Base-by-base conservation (phyloP, 2,113 vertebrate species). In the Synodontis membranacea region DNA sequence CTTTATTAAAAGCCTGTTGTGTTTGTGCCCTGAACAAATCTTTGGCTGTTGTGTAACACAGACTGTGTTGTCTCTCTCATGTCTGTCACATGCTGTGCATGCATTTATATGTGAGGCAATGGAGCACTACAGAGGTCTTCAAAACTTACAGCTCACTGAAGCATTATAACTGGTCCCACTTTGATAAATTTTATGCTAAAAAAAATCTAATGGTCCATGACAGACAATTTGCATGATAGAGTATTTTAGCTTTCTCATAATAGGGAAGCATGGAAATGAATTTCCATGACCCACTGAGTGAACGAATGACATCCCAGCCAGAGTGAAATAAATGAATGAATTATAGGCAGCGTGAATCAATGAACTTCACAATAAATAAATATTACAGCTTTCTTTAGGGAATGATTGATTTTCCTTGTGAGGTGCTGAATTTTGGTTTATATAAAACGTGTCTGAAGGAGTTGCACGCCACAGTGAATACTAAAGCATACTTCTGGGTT, bases 341-440 rank as follows among this genome's bases (percentile, higher is more conserved):
- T 42, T 39, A 72, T 42, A 72, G 19, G 15, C 15, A 66, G 14
- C 19, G 31, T 66, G 64, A 34, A 75, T 46, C 15, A 8, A 75
- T 46, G 46, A n/a, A 75, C 42, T 46, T 44, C 42, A 76, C 42
- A 76, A 17, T n/a, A 50, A 76, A 76, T 76, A 76, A 76, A 76
- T 50, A 76, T 76, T 50, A 19, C 14, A 76, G 14, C 44, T 76
- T 44, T 31, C 3, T 76, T 76, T 50, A n/a, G 48, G 74, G 28
- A 48, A 19, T 31, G 15, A 76, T 76, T 50, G 3, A 76, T 76
- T 76, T 50, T 48, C 28, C 44, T 3, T 31, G 46, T 19, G 28
- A 50, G 46, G 46, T 78, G 74, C 46, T 52, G 46, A 78, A 50
- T 31, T 78, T 50, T 50, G 14, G 14, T 78, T 78, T 46, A 78